Base-by-base conservation (phyloP, 30 jellyfish, hydroid and myxozoan genomes). In the Hydra vulgaris region DNA sequence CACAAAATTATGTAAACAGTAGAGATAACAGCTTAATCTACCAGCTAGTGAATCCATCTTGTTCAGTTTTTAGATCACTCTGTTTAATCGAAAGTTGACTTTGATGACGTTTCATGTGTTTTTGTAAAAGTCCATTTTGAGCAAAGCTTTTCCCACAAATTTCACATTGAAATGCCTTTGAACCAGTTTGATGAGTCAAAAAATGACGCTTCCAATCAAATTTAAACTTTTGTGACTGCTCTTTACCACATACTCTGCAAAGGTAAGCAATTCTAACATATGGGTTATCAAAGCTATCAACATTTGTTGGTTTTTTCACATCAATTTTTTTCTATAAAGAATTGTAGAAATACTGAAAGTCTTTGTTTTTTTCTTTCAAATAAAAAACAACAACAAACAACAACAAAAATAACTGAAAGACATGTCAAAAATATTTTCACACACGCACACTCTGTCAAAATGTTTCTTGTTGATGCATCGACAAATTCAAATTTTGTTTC, bases 131-230 rank as follows among this genome's bases (percentile, higher is more conserved):
- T 26, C 81, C 81, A 22, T 21, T 23, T 18, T 73, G 81, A 8
- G 22, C 66, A 73, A 21, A 73, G 18, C 24, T 3, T 17, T 73
- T 73, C 81, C 81, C 81, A 19, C 81, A 73, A 19, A 20, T 23
- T 5, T 73, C 55, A 26, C 81, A 73, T 19, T 19, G 7, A 19
- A 21, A 26, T 12, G 67, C 8, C 81, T 73, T 73, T 3, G 74
- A 27, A 23, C 66, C 81, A 73, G 81, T 73, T 23, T 22, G 22
- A 73, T 73, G 81, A 20, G 81, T 73, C 24, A 73, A 26, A 25
- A 19, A 73, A 19, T 73, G 81, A 19, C 81, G 25, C 61, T 73
- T 73, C 81, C 81, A 73, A 18, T 73, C 81, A 73, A 73, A 73
- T 19, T 73, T 73, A 26, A 73, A 73, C 61, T 73, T 73, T 27